phyloP scores from a whole-genome alignment of 2,113 vertebrate species.

The Electrona antarctica region DNA sequence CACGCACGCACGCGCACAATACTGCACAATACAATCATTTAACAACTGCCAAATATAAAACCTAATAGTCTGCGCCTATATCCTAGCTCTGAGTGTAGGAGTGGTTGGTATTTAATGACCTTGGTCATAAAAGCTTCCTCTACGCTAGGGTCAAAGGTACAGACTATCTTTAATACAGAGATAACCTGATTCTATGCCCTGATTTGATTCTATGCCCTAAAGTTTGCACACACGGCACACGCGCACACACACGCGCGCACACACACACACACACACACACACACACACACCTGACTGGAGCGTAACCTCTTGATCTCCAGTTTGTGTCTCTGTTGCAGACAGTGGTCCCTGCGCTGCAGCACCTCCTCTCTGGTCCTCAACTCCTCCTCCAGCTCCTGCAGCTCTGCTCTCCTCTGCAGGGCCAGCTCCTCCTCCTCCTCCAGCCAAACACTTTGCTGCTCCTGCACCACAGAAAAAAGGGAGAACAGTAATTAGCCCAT shows the following conservation, averaged over 20 bases:
- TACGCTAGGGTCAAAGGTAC: too few species aligned
- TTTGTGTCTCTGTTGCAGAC: slow-evolving; percentile 83
- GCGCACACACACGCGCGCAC: slow-evolving; percentile 10
- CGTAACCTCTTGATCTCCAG: slow-evolving; percentile 86
- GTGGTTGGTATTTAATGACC: too few species aligned
- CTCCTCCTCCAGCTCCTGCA: slow-evolving; percentile 86
- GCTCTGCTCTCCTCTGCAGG: slow-evolving; percentile 81
- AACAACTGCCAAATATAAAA: too few species aligned
- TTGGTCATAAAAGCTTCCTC: too few species aligned
- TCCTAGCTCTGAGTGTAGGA: too few species aligned
- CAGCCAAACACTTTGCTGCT: slow-evolving; percentile 80
- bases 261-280: not conserved
- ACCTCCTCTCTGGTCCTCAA: slow-evolving; percentile 86
- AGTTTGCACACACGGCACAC: not conserved
- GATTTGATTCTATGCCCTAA: too few species aligned
- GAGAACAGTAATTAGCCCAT: too few species aligned
- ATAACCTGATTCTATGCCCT: too few species aligned
- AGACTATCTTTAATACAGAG: too few species aligned
- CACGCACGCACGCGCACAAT: slow-evolving; percentile 1
- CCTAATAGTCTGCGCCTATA: too few species aligned
- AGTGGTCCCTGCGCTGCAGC: slow-evolving; percentile 81
- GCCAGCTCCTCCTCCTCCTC: slow-evolving; percentile 89
- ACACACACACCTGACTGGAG: slow-evolving; percentile 84
- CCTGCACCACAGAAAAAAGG: slow-evolving; percentile 66
- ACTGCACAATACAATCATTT: too few species aligned